Evolutionary conservation across 2,113 vertebrate genomes (phyloP).

Genomic region (Pterocles orientalis): DNA sequence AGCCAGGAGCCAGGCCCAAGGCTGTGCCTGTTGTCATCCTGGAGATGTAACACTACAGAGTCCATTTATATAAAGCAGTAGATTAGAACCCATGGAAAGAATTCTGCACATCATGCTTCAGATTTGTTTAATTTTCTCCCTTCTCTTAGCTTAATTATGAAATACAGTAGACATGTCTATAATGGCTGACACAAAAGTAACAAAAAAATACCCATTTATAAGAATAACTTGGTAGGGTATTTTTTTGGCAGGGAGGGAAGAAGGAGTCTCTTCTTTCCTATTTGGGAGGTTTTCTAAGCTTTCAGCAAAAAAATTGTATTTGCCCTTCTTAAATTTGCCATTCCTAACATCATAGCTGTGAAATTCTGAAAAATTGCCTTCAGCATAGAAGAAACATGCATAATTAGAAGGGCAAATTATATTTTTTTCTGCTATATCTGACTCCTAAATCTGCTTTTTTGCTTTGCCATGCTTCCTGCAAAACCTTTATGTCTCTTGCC

Average conservation of each 20-base stretch:
- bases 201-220: background rate
- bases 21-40: background rate
- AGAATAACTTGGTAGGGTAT: background rate
- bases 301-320: background rate
- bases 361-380: background rate
- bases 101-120: background rate
- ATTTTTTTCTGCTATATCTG: constrained; percentile 54
- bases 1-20: background rate
- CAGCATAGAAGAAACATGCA: background rate
- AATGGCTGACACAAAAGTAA: background rate
- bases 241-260: background rate
- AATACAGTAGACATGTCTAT: background rate
- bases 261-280: background rate
- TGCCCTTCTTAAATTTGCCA: background rate
- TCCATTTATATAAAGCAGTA: background rate
- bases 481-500: constrained; percentile 65
- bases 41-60: background rate
- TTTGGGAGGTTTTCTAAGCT: background rate
- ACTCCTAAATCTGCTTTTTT: constrained; percentile 77
- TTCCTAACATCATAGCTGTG: background rate
- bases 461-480: constrained; percentile 78
- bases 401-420: background rate
- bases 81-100: background rate
- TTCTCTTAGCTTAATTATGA: background rate
- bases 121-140: background rate